Evolutionary conservation across 2,888 invertebrate species (phyloP).

Genomic region (Lasioglossum malachurum): DNA sequence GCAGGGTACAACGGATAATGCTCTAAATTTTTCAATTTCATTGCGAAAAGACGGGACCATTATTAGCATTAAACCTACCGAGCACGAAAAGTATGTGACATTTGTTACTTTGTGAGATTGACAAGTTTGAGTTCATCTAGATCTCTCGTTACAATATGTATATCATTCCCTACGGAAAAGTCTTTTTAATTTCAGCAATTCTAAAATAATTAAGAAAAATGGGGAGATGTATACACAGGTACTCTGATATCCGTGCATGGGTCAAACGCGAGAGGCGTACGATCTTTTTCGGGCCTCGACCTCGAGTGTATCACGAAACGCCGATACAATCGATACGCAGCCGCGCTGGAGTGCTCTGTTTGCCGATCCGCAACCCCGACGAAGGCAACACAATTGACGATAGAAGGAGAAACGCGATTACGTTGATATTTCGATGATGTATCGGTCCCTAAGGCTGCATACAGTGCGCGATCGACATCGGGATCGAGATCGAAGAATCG

Average conservation of each 20-base stretch:
- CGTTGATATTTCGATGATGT: background rate
- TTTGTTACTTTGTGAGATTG: too few species aligned
- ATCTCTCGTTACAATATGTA: background rate
- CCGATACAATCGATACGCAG: background rate
- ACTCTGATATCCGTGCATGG: background rate
- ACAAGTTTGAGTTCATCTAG: too few species aligned
- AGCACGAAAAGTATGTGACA: too few species aligned
- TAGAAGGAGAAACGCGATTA: background rate
- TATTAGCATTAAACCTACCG: background rate
- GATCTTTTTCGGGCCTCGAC: background rate
- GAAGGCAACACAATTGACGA: background rate
- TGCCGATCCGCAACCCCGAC: background rate
- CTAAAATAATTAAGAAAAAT: background rate
- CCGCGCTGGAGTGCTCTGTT: background rate
- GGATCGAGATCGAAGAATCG: background rate
- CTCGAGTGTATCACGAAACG: background rate
- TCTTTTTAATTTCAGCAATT: background rate
- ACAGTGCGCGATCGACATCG: background rate
- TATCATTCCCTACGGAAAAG: background rate
- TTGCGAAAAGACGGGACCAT: background rate
- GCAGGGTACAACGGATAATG: background rate
- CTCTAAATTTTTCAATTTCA: background rate
- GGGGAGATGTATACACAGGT: background rate
- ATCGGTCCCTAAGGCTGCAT: background rate
- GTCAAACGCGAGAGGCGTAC: background rate